Percentiles rank a stretch among this genome's conserved stretches.
phyloP scores from a whole-genome alignment of 2,888 invertebrate genomes.

The Bruchidius siliquastri region DNA sequence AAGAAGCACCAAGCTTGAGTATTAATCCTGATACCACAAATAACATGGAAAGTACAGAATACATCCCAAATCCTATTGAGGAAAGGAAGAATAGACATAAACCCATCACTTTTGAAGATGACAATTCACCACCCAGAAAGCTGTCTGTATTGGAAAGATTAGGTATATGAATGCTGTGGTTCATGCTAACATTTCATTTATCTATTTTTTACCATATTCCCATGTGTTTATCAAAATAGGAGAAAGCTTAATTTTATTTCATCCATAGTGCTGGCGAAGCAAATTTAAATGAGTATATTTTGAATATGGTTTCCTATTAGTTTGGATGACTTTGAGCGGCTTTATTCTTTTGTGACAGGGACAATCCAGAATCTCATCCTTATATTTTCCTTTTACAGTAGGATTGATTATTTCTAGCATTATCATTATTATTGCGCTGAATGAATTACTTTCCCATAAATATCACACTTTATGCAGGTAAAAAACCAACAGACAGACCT shows the following conservation, averaged over 20 bases:
- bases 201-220: background rate
- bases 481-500: background rate
- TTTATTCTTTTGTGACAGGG: too few species aligned
- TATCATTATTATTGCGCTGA: too few species aligned
- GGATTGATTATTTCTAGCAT: too few species aligned
- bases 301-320: too few species aligned
- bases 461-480: background rate
- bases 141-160: slow-evolving; percentile 50
- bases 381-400: too few species aligned
- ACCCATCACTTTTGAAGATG: slow-evolving; percentile 22
- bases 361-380: too few species aligned
- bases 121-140: slow-evolving; percentile 28
- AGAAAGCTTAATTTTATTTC: too few species aligned
- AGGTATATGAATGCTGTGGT: slow-evolving; percentile 38
- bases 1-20: background rate
- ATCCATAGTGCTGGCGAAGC: too few species aligned
- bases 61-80: slow-evolving; percentile 4
- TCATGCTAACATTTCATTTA: background rate
- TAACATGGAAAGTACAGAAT: background rate
- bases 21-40: background rate
- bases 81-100: slow-evolving; percentile 13
- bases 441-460: too few species aligned
- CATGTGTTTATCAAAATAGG: too few species aligned
- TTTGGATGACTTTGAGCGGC: too few species aligned
- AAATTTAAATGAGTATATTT: too few species aligned